A percentile compares a stretch with the other conserved stretches of the same genome.
Evolutionary conservation across 1,140 invertebrate species (phyloP).

Genomic region (Amyelois transitella): DNA sequence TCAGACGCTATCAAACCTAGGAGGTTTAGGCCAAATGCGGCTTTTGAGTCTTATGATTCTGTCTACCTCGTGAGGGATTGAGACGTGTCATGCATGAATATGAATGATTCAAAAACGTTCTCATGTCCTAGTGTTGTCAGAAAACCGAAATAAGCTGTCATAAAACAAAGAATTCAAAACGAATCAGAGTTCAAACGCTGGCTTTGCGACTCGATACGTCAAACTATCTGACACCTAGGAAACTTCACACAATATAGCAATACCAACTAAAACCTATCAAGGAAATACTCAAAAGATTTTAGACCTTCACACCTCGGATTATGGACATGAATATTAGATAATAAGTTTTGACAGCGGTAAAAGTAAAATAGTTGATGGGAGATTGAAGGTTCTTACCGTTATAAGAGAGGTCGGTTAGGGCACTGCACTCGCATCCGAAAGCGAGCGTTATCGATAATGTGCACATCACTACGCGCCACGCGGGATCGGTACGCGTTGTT

Average conservation of each 20-base stretch:
- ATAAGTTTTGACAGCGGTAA: constrained; percentile 17
- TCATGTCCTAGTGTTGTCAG: neutral
- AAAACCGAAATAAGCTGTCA: neutral
- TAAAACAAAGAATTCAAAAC: constrained; percentile 15
- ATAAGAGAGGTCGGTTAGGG: constrained; percentile 28
- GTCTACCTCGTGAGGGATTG: no score
- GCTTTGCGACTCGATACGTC: constrained; percentile 21
- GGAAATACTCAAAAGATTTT: constrained; percentile 12
- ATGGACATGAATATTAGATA: constrained; percentile 20
- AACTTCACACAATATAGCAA: constrained; percentile 11
- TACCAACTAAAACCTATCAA: neutral
- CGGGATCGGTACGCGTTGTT: constrained; percentile 21
- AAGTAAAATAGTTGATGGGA: constrained; percentile 35
- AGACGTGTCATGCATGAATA: no score
- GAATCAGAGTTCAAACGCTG: constrained; percentile 20
- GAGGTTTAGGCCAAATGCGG: no score
- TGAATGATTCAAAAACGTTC: neutral
- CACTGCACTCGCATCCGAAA: constrained; percentile 32
- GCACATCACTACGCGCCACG: constrained; percentile 29
- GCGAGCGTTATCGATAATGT: constrained; percentile 30
- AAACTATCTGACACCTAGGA: constrained; percentile 27
- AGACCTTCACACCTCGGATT: constrained; percentile 21
- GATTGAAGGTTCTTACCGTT: constrained; percentile 47
- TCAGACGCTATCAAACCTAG: no score
- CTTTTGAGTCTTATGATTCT: no score